These are phyloP conservation scores for Cheilosia pagana DNA, from an alignment of 2,888 invertebrate species.

Conservation along the genomic window DNA sequence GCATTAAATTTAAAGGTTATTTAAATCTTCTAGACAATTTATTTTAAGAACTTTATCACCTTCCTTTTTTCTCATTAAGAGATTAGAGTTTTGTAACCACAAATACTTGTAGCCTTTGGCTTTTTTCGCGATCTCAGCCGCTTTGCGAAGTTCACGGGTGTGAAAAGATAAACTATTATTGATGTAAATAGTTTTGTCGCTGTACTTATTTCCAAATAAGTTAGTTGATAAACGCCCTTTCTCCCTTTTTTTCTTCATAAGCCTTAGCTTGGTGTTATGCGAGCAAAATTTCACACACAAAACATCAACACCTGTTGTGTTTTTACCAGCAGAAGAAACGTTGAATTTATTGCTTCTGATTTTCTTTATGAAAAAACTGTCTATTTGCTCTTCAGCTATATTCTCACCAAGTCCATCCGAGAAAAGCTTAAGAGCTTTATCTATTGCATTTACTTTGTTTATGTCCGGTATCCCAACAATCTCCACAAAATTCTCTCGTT, in stretches of 20 bases:
- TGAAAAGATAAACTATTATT: no score
- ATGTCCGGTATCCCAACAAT: not conserved
- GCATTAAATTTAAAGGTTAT: not conserved
- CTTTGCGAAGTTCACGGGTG: no score
- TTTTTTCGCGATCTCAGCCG: no score
- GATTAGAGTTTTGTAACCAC: no score
- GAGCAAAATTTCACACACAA: no score
- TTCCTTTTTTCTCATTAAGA: not conserved
- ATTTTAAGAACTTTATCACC: not conserved
- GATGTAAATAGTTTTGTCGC: no score
- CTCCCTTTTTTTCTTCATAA: not conserved
- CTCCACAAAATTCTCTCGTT: not conserved
- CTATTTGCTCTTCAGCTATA: not conserved
- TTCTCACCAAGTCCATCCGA: no score
- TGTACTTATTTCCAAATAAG: no score
- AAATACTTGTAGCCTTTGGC: no score
- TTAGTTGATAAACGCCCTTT: not conserved
- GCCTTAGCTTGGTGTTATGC: not conserved
- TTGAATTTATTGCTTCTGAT: not conserved
- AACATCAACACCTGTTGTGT: not conserved
- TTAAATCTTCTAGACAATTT: not conserved
- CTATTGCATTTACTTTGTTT: no score
- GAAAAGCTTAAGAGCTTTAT: no score
- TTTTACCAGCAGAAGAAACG: not conserved
- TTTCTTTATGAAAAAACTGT: slow-evolving; percentile 1